These are phyloP conservation scores for Coleophora flavipennella DNA, from an alignment of 2,888 invertebrate species.

Conservation along the genomic window DNA sequence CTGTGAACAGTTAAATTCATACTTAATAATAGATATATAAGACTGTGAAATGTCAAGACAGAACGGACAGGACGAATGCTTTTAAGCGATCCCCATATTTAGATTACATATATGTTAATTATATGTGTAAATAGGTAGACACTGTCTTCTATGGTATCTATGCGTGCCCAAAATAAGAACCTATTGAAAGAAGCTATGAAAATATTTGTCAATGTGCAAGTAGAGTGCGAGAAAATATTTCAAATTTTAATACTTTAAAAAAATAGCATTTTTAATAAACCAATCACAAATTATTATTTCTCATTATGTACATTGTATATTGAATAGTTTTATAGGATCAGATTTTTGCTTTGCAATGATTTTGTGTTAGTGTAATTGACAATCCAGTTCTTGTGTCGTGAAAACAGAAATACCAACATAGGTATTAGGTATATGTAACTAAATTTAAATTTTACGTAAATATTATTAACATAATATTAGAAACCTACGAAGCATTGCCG, in stretches of 20 bases:
- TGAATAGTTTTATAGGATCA: conserved; percentile 42
- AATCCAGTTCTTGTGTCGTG: conserved; percentile 36
- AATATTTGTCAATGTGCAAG: conserved; percentile 51
- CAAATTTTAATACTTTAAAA: conserved; percentile 49
- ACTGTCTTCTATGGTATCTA: conserved; percentile 27
- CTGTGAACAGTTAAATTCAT: conserved; percentile 44
- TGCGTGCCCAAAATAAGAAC: conserved; percentile 50
- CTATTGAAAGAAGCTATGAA: conserved; percentile 61
- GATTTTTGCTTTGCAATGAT: conserved; percentile 25
- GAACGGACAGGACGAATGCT: conserved; percentile 40
- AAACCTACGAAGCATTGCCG: conserved; percentile 16
- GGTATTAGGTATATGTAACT: conserved; percentile 1
- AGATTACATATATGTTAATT: conserved; percentile 9
- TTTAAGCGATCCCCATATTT: conserved; percentile 39
- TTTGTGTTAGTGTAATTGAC: conserved; percentile 35
- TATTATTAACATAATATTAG: conserved; percentile 3
- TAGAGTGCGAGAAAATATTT: conserved; percentile 60
- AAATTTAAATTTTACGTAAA: conserved; percentile 10
- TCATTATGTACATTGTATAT: conserved; percentile 62
- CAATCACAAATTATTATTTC: conserved; percentile 57
- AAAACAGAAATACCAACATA: conserved; percentile 24
- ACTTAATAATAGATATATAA: conserved; percentile 35
- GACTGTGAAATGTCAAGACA: conserved; percentile 32
- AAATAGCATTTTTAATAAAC: conserved; percentile 57
- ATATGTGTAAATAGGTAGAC: conserved; percentile 6